Evolutionary conservation across 2,797 vertebrate species (phyloP).

Genomic region (Glossophaga mutica): DNA sequence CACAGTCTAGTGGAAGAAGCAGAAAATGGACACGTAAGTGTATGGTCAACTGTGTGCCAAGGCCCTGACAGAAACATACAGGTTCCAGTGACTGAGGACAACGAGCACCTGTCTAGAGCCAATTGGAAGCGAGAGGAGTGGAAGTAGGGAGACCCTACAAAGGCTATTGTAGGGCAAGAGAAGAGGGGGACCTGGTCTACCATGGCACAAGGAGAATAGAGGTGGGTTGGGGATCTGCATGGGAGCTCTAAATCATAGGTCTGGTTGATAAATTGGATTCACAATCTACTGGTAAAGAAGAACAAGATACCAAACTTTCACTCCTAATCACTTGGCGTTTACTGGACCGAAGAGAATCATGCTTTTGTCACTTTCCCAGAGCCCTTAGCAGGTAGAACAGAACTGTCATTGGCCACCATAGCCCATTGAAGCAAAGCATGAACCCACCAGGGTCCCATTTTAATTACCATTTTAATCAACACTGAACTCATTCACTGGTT

Average conservation of each 20-base stretch:
- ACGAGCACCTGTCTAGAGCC: not conserved
- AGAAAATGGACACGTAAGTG: not conserved
- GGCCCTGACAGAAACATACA: not conserved
- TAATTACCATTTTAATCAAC: not conserved
- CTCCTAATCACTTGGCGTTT: not conserved
- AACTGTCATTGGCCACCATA: not conserved
- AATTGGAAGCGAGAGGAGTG: not conserved
- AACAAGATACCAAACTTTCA: not conserved
- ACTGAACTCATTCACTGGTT: not conserved
- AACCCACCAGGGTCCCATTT: not conserved
- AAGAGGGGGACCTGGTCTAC: not conserved
- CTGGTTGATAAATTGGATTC: not conserved
- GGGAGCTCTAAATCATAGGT: not conserved
- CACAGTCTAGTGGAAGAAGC: not conserved
- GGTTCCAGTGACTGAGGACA: not conserved
- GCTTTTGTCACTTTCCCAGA: not conserved
- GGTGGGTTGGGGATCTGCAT: not conserved
- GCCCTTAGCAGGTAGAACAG: not conserved
- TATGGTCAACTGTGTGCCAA: not conserved
- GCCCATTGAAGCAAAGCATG: not conserved
- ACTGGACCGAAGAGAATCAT: not conserved
- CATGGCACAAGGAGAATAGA: not conserved
- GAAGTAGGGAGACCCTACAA: not conserved
- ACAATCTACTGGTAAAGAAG: not conserved
- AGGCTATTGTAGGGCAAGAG: not conserved